Evolutionary conservation across 2,797 vertebrate species (phyloP).

Genomic region (Danio tinwini): DNA sequence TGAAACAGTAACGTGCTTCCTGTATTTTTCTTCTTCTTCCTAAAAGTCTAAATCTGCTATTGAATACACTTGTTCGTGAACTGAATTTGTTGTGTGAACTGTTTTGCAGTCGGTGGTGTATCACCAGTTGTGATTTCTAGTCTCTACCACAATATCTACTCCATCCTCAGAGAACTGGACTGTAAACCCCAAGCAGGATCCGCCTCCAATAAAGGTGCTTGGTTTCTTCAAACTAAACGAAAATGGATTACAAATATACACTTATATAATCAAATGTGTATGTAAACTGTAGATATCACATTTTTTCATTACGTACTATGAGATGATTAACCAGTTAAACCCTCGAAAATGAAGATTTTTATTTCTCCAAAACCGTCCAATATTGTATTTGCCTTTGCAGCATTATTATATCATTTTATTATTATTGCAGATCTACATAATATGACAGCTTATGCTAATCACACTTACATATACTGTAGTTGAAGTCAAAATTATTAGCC

Average conservation of each 20-base stretch:
- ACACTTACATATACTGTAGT: no score
- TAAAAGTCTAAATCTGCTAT: neutral
- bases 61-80: neutral
- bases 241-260: neutral
- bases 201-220: constrained; percentile 78
- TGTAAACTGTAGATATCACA: neutral
- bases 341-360: no score
- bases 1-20: neutral
- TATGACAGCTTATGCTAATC: no score
- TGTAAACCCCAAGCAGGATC: constrained; percentile 63
- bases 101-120: constrained; percentile 40
- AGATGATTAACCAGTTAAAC: neutral
- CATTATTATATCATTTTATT: no score
- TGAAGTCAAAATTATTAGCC: no score
- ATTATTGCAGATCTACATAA: no score
- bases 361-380: no score
- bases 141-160: constrained; percentile 78
- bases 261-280: neutral
- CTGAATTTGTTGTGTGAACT: neutral
- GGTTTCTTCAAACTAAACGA: neutral
- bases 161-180: constrained; percentile 82
- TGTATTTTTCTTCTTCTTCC: neutral
- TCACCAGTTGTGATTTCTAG: constrained; percentile 74
- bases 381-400: no score
- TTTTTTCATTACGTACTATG: neutral